Conservation (phyloP, 2,888 invertebrate species). For the Nemotelus nigrinus region DNA sequence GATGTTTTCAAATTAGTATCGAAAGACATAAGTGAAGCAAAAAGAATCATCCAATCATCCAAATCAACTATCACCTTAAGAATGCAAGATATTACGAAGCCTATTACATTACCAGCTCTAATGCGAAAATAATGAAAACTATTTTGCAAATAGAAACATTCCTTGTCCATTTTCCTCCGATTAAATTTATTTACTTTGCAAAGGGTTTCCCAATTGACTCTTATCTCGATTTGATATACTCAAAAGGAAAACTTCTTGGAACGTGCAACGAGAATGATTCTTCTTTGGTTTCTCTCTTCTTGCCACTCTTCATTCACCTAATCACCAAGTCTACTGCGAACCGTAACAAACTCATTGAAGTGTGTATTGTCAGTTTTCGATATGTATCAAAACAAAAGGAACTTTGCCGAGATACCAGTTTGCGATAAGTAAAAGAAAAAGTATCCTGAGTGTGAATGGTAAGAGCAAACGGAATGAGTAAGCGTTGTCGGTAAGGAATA, state of each 20-base stretch:
- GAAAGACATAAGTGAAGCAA: too few relatives aligned
- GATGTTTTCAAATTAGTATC: too few relatives aligned
- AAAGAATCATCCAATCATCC: too few relatives aligned
- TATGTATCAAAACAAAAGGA: slow-evolving; percentile 41
- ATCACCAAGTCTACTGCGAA: slow-evolving; percentile 15
- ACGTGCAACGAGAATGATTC: background rate
- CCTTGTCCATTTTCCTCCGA: background rate
- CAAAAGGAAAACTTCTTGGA: slow-evolving; percentile 20
- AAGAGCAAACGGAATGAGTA: background rate
- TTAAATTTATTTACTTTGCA: slow-evolving; percentile 20
- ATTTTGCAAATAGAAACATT: slow-evolving; percentile 28
- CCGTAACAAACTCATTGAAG: slow-evolving; percentile 33
- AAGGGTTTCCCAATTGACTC: slow-evolving; percentile 32
- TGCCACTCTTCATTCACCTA: background rate
- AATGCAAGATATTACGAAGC: too few relatives aligned
- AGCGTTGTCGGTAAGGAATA: background rate
- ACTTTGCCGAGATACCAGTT: slow-evolving; percentile 26
- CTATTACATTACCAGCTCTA: too few relatives aligned
- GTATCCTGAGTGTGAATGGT: background rate
- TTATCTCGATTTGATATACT: slow-evolving; percentile 38
- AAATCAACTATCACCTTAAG: too few relatives aligned
- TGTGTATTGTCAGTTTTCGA: slow-evolving; percentile 26
- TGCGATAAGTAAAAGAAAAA: slow-evolving; percentile 36
- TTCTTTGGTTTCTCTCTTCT: background rate
- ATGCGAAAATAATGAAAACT: slow-evolving; percentile 27